Conservation (phyloP, 2,113 vertebrate genomes). For the Hemibagrus wyckioides region DNA sequence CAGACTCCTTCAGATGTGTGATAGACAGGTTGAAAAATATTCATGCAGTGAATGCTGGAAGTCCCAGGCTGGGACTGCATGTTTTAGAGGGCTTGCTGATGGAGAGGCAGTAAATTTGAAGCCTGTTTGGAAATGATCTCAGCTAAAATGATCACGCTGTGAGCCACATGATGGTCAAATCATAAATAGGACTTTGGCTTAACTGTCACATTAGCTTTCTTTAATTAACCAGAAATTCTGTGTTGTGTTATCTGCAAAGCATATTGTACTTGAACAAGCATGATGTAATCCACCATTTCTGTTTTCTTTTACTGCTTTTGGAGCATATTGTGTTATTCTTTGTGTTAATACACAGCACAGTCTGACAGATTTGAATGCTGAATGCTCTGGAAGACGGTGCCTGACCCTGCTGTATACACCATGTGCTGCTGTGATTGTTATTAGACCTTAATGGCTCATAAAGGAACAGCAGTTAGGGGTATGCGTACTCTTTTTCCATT, state of each 20-base stretch:
- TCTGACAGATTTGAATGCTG: neutral
- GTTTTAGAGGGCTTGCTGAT: neutral
- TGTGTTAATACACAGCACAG: neutral
- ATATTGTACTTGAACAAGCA: neutral
- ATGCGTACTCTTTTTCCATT: neutral
- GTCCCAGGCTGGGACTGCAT: neutral
- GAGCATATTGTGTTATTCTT: neutral
- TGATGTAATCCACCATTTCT: neutral
- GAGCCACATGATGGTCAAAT: neutral
- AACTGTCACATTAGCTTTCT: neutral
- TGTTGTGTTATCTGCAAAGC: neutral
- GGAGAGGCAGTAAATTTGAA: neutral
- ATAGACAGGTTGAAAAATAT: constrained; percentile 1
- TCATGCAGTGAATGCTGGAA: neutral
- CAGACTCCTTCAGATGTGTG: neutral
- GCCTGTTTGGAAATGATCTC: neutral
- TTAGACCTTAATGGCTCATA: constrained; percentile 18
- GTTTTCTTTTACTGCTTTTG: neutral
- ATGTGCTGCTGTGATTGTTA: constrained; percentile 15
- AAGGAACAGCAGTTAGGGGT: neutral
- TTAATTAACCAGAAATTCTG: neutral
- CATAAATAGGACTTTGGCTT: neutral
- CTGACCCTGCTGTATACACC: neutral
- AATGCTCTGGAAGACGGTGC: neutral
- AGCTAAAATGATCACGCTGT: neutral